Conservation (phyloP, 2,888 invertebrate genomes). For the Pocota personata region DNA sequence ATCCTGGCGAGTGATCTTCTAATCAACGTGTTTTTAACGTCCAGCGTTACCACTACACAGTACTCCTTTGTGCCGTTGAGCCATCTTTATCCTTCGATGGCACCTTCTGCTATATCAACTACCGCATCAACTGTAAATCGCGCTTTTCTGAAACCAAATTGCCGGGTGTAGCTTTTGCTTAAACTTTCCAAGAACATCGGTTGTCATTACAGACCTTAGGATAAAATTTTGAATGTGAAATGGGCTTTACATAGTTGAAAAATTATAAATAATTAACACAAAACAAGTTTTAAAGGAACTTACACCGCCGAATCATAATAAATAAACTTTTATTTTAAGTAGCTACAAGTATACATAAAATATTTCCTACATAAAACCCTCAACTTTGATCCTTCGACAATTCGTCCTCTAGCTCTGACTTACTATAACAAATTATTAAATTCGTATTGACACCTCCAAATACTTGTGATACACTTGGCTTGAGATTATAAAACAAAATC, state of each 20-base stretch:
- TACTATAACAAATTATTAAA: constrained; percentile 79
- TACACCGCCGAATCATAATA: background rate
- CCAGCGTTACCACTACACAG: no score
- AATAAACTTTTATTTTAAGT: background rate
- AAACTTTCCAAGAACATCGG: no score
- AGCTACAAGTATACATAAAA: background rate
- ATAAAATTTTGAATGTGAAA: background rate
- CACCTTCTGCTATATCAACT: no score
- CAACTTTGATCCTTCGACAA: constrained; percentile 5
- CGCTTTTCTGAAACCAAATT: no score
- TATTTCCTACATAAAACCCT: background rate
- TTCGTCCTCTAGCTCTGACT: constrained; percentile 76
- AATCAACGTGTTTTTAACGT: no score
- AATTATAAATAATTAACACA: background rate
- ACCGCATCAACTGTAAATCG: no score
- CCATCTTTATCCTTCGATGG: no score
- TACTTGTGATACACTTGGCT: constrained; percentile 91
- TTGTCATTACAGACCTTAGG: no score
- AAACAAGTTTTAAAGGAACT: background rate
- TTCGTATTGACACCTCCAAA: constrained; percentile 86
- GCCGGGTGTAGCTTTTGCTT: no score
- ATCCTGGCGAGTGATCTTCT: no score
- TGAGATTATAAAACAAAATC: constrained; percentile 92
- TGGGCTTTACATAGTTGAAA: no score
- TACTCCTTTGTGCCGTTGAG: no score